Base-by-base conservation (phyloP, 2,888 invertebrate genomes). In the Drosophila parthenogenetica region DNA sequence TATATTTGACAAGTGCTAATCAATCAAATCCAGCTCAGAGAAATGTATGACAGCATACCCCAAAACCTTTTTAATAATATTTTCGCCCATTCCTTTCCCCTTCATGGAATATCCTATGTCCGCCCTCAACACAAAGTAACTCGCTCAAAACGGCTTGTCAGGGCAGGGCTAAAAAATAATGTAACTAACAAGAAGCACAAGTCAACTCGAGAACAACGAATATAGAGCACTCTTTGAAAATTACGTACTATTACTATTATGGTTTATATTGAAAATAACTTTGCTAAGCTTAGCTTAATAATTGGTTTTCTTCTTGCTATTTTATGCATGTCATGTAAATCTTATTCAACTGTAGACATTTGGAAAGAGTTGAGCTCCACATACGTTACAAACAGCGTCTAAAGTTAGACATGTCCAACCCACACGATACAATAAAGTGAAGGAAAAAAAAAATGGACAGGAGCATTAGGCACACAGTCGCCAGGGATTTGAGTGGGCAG, bases 61-160 rank as follows among this genome's bases (percentile, higher is more conserved):
- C 53, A 70, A 74, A 87, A 85, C 86, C 86, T 87, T 87, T 85
- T 87, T 85, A 82, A 87, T 85, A 85, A 83, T 85, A 71, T 75
- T 79, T 80, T 59, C 48, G 37, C 11, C 19, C 29, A 42, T 40
- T 40, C 57, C 17, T 5, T 39, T 8, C 13, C 4, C 19, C 43
- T 16, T 16, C 51, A 40, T n/a, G 13, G 32, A n/a, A 45, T 3
- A 46, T 37, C 14, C 45, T 13, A n/a, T 19, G 53, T 71, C 63
- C 68, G 50, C 68, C 57, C 61, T 66, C 67, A 67, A 65, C 75
- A 66, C 66, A 58, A 43, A 62, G 45, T 55, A 63, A 64, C 69
- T 75, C 68, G 64, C 66, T 62, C 67, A 78, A 69, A 73, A 55
- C 73, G 79, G 53, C 73, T 71, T 86, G 81, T 79, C 87, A 69